Percentiles rank a stretch among this genome's conserved stretches.
Conservation (phyloP, 1,140 invertebrate genomes). For the Sarcophaga bullata region DNA sequence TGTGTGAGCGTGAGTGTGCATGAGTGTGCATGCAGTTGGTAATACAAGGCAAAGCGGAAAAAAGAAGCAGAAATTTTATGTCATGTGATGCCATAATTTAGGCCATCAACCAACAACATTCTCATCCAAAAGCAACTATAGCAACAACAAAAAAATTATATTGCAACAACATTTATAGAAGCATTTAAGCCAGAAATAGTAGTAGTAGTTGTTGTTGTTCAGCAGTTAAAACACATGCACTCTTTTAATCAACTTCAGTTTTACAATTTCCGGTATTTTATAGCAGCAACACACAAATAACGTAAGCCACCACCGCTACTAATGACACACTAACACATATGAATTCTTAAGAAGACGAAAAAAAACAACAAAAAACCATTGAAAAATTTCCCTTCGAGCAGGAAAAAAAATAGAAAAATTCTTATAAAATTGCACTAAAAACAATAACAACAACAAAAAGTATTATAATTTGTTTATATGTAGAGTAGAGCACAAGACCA, state of each 20-base stretch:
- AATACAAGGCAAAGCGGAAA: conserved; percentile 28
- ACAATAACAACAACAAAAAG: conserved; percentile 25
- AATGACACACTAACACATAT: neutral
- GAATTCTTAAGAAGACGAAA: neutral
- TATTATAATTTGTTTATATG: conserved; percentile 8
- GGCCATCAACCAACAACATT: conserved; percentile 35
- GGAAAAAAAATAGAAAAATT: conserved; percentile 11
- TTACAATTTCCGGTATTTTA: conserved; percentile 40
- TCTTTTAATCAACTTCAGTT: conserved; percentile 38
- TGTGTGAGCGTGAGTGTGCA: neutral
- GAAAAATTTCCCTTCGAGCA: conserved; percentile 31
- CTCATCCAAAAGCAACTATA: conserved; percentile 20
- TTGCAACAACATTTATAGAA: neutral
- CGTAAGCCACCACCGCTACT: neutral
- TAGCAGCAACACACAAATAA: neutral
- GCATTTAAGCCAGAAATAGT: neutral
- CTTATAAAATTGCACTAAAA: conserved; percentile 1
- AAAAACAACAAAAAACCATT: conserved; percentile 15
- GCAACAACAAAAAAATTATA: too few species aligned
- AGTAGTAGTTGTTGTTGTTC: neutral
- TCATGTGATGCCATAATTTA: conserved; percentile 41
- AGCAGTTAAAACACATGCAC: conserved; percentile 26
- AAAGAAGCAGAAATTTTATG: conserved; percentile 21
- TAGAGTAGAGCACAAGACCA: too few species aligned
- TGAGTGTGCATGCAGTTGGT: conserved; percentile 11